Base-by-base conservation (phyloP, 2,888 invertebrate species). In the Perizoma affinitatum region DNA sequence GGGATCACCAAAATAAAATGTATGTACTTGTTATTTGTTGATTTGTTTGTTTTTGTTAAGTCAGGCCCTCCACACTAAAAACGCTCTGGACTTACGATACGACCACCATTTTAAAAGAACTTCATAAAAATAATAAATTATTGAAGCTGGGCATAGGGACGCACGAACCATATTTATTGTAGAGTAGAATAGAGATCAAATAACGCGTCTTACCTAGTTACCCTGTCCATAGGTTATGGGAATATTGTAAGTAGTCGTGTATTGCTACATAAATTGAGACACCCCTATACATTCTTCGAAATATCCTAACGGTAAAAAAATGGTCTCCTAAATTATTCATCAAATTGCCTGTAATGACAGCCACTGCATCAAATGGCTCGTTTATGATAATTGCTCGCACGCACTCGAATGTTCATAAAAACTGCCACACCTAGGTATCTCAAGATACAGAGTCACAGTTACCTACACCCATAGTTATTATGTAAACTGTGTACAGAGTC, bases 251-350 rank as follows among this genome's bases (percentile, higher is more conserved):
- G 22, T 22, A 22, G 22, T 22, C 22, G 22, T 42, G n/a, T n/a
- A n/a, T 6, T 5, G 5, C 9, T 42, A 9, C 3, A n/a, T 4
- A 42, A 7, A 4, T 34, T 46, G 1, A 5, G 7, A 4, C 34
- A 34, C 34, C 46, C 1, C 33, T 9, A n/a, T n/a, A 38, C 11
- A 53, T 46, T 54, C 34, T 40, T 40, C 8, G 34, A 33, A 63
- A 59, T 8, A 52, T 11, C 11, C 52, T 52, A 43, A 50, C 33
- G 33, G n/a, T 22, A 41, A 42, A 42, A 52, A 43, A 22, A 38
- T 63, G 52, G 41, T 63, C 66, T 78, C 76, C 72, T 68, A 76
- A 38, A 80, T 72, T 74, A 69, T 66, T 71, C 67, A 62, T 71
- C 70, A 71, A 75, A 73, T 75, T 70, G 70, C 69, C 74, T 62